Evolutionary conservation across 1,140 invertebrate species (phyloP), one percentile per base, ranked within the genome.

Genomic region (Antheraea mylitta): DNA sequence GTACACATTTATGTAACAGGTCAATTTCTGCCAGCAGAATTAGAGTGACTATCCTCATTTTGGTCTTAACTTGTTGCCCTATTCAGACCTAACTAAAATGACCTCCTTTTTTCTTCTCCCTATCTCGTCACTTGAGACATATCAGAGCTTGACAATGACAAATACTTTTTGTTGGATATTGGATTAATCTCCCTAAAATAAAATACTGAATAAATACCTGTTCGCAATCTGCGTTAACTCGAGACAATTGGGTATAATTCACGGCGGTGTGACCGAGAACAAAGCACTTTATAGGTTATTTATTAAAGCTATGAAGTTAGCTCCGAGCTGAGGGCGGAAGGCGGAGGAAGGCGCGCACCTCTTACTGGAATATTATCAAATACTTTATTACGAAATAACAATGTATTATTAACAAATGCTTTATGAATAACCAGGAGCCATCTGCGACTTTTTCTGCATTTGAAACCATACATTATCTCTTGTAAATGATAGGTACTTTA

Each of bases 221-320:
- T 22, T 18, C 22, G 53, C 53, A 66, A 59, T 66, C 65, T 59
- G 48, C 11, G 38, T 45, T 7, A 22, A 37, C 22, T 18, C 68
- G 42, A 71, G 69, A 83, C 81, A 83, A 83, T 81, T 70, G 75
- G 60, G 73, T 58, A 75, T 81, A 76, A 81, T 71, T 74, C 80
- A 79, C 77, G 77, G 19, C 72, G 64, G 67, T 59, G 30, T 76
- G 80, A 67, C 67, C 68, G 58, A 62, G 78, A 74, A 82, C 80
- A 82, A 82, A 79, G 75, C 67, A 45, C 65, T 67, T 73, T 76
- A 74, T 80, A 70, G 67, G 58, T 75, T 75, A 80, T 78, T 78
- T 76, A 76, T 80, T 76, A 75, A 78, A 48, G 62, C 64, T 60
- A 66, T 66, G 68, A n/a, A 48, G 22, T 16, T 38, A 19, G 67